Percentiles rank a stretch among this genome's conserved stretches.
Conservation (phyloP, 2,888 invertebrate species). For the Andrena bucephala region DNA sequence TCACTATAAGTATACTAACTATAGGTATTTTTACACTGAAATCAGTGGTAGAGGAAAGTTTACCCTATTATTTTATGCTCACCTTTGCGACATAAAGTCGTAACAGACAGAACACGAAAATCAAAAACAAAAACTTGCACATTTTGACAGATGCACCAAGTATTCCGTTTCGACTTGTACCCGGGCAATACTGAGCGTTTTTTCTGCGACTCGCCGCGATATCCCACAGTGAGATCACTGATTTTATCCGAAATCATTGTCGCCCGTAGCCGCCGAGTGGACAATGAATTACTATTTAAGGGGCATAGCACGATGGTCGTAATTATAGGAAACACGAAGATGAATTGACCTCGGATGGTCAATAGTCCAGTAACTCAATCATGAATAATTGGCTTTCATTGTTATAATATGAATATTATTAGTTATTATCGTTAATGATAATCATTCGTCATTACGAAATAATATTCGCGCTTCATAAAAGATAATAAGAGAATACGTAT, state of each 20-base stretch:
- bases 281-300: not conserved
- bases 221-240: not conserved
- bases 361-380: not conserved
- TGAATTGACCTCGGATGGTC: not conserved
- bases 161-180: not conserved
- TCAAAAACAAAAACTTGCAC: not conserved
- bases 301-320: not conserved
- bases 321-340: not conserved
- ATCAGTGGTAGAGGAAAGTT: not conserved
- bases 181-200: not conserved
- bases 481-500: too few relatives aligned
- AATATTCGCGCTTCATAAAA: too few relatives aligned
- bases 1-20: too few relatives aligned
- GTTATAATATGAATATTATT: not conserved
- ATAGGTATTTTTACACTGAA: not conserved
- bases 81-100: slow-evolving; percentile 10
- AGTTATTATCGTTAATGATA: not conserved
- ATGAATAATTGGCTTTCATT: not conserved
- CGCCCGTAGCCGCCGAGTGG: not conserved
- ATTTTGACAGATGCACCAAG: not conserved
- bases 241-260: slow-evolving; percentile 41
- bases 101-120: not conserved
- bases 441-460: not conserved
- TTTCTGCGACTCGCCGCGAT: not conserved
- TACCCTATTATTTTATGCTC: not conserved